phyloP scores from a whole-genome alignment of 2,113 vertebrate genomes.

The Turdus rufiventris region DNA sequence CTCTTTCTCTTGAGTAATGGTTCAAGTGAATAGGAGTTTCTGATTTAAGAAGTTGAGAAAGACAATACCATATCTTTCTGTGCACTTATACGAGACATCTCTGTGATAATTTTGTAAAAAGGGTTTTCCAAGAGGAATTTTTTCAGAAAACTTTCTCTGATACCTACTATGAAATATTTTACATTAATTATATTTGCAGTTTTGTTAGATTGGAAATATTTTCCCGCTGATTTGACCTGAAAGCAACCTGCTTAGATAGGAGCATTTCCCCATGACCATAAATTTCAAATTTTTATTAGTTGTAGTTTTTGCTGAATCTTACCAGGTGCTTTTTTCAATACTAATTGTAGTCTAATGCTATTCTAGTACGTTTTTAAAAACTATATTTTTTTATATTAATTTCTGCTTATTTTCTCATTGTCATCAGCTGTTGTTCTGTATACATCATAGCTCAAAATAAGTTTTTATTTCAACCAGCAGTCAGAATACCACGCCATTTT shows the following conservation, averaged over 20 bases:
- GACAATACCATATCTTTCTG: not conserved
- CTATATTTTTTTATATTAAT: not conserved
- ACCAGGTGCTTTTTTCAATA: not conserved
- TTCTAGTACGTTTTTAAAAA: not conserved
- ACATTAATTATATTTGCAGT: not conserved
- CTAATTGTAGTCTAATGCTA: not conserved
- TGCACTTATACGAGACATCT: accelerated
- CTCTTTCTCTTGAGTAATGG: not conserved
- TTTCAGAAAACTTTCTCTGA: not conserved
- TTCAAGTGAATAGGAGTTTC: not conserved
- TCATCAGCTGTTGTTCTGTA: not conserved
- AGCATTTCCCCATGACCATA: not conserved
- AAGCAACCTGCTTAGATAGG: not conserved
- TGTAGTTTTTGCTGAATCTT: not conserved
- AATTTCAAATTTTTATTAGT: not conserved
- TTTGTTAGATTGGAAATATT: not conserved
- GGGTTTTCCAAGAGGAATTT: not conserved
- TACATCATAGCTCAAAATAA: not conserved
- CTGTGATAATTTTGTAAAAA: not conserved
- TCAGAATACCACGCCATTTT: not conserved
- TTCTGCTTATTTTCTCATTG: not conserved
- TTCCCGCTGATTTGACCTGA: not conserved
- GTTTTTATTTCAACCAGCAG: not conserved
- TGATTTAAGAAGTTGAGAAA: not conserved
- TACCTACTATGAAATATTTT: not conserved